Evolutionary conservation across 2,888 invertebrate genomes (phyloP), one percentile per base, ranked within the genome.

Genomic region (Endotricha flammealis): DNA sequence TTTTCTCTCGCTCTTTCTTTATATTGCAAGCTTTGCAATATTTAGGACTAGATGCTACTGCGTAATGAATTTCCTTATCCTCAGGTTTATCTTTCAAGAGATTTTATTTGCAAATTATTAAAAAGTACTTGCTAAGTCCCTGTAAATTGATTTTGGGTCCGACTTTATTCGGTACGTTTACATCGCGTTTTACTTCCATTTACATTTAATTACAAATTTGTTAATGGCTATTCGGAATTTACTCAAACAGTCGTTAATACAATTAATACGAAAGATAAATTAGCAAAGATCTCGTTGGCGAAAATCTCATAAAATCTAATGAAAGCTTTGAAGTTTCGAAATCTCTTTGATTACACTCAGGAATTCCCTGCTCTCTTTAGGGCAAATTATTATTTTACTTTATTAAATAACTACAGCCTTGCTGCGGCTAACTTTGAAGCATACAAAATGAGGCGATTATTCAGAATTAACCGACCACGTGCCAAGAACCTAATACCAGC

Each of bases 321-420:
- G 45, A 51, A 59, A 41, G 45, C 57, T 60, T 70, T 68, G 64
- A 67, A 66, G 58, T 61, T 63, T 35, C 32, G 40, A 62, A 60
- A 60, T 54, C 43, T 47, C 42, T 55, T 53, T 63, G 61, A 61
- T 67, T 66, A 64, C 39, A 29, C 28, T 25, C 41, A 42, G 41
- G 42, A 46, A 46, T 53, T 37, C 36, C 24, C 34, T 33, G 29
- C 44, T 37, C 39, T 35, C 48, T 50, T 44, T 37, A 39, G 48
- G 43, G 27, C 27, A 22, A 48, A 49, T 42, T 46, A 48, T 50
- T 39, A 39, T 23, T 36, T 51, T 52, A 60, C 50, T 53, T 50
- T 53, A 60, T 49, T 52, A 50, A 51, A 50, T 52, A 55, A 56
- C 41, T 47, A 36, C 37, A 36, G 36, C 25, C 30, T 14, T 30